Evolutionary conservation across 2,888 invertebrate species (phyloP), one percentile per base, ranked within the genome.

Genomic region (Oxystoma pomonae): DNA sequence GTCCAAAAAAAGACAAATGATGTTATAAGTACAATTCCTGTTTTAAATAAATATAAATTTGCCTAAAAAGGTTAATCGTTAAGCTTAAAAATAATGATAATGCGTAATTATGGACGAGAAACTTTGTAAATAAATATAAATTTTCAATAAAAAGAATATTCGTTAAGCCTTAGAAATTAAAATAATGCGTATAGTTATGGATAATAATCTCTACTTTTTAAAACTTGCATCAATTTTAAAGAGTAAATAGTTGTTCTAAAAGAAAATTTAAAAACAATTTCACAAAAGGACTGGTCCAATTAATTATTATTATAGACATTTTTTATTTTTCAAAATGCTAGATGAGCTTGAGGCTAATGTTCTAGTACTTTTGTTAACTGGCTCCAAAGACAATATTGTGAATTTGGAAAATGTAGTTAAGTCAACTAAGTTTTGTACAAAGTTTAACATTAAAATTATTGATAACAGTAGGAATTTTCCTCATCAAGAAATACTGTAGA

Each of bases 221-320:
- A n/a, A n/a, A n/a, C n/a, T n/a, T n/a, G n/a, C n/a, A n/a, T n/a
- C n/a, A n/a, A n/a, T n/a, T n/a, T n/a, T n/a, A n/a, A n/a, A n/a
- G n/a, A n/a, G n/a, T n/a, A n/a, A n/a, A n/a, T n/a, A n/a, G n/a
- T n/a, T n/a, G n/a, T n/a, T n/a, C n/a, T n/a, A n/a, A n/a, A n/a
- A n/a, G n/a, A n/a, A n/a, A n/a, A n/a, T n/a, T n/a, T n/a, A n/a
- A n/a, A n/a, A n/a, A n/a, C n/a, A n/a, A n/a, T n/a, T n/a, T n/a
- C 89, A 86, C 75, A 89, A 89, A 69, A 86, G 90, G 84, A 87
- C 88, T 0, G 88, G 88, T 1, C 87, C 91, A 0, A 83, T 91
- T 63, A 91, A 91, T 80, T 91, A 90, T 79, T n/a, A n/a, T n/a
- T 90, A 86, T 73, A 81, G 91, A 55, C 89, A 86, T 67, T 77